A percentile compares a stretch with the other conserved stretches of the same genome.
Conservation (phyloP, 2,888 invertebrate species). For the Drosophila rubida region DNA sequence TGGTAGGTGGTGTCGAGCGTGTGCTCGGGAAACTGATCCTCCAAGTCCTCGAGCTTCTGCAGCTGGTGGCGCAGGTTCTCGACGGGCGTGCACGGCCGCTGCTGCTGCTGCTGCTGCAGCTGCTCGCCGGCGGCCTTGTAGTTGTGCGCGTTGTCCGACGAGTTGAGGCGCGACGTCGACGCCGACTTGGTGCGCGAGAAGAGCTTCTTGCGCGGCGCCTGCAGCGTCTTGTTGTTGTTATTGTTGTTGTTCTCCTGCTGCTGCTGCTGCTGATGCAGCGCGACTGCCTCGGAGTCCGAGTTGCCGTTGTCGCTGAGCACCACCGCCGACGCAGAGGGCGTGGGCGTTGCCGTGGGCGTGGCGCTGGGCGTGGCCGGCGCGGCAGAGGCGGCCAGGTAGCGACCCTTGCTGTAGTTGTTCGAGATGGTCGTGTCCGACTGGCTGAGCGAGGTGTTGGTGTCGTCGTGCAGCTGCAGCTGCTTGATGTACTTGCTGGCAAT, state of each 20-base stretch:
- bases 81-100: constrained; percentile 89
- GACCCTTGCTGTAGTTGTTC: constrained; percentile 83
- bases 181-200: constrained; percentile 90
- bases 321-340: constrained; percentile 19
- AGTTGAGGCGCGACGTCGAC: constrained; percentile 89
- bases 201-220: constrained; percentile 87
- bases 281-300: constrained; percentile 81
- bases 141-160: constrained; percentile 84
- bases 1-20: constrained; percentile 90
- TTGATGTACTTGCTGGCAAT: constrained; percentile 84
- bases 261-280: constrained; percentile 84
- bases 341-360: constrained; percentile 30
- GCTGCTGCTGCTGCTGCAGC: constrained; percentile 54
- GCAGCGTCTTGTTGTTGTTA: constrained; percentile 39
- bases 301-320: constrained; percentile 84
- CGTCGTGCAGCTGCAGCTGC: constrained; percentile 83
- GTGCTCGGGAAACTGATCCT: constrained; percentile 92
- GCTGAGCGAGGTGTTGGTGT: constrained; percentile 83
- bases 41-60: constrained; percentile 92
- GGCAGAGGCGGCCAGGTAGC: constrained; percentile 70
- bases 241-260: constrained; percentile 84
- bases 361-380: constrained; percentile 29
- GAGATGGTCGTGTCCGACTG: constrained; percentile 85
- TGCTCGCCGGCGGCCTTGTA: too few relatives aligned
- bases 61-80: constrained; percentile 92